Evolutionary conservation across 2,113 vertebrate genomes (phyloP), one percentile per base, ranked within the genome.

Genomic region (Genyomyrus donnyi): DNA sequence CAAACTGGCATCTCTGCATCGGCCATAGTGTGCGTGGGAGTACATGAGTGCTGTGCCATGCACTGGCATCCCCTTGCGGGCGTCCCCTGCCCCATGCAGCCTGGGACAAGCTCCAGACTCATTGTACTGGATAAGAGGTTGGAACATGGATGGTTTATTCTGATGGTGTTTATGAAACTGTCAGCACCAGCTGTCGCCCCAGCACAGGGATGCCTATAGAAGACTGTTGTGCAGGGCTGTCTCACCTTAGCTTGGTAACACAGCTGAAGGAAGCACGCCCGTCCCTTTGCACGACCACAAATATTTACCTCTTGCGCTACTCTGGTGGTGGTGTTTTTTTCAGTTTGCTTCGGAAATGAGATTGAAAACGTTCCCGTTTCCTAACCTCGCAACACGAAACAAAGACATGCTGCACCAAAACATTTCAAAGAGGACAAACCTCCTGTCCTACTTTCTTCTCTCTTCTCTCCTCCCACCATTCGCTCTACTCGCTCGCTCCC

Each of bases 291-390:
- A 21, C 21, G 24, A 45, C 49, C 53, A 19, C 49, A n/a, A 39
- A n/a, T 85, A 48, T 62, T 56, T 85, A 48, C 21, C 35, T 89
- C 90, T 92, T 11, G 3, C 92, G 91, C 94, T 92, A 92, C 92
- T 91, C 93, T 90, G 92, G 88, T 94, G 92, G 92, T 92, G 92
- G 92, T 93, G 93, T 91, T 92, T 94, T 88, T 89, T 92, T 93
- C 90, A 48, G 92, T 93, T 93, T 94, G 94, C 92, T 94, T 95
- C 95, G 94, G 94, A 95, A 93, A 94, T 93, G 91, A 92, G 93
- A 95, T 94, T 95, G 93, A 95, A 95, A 94, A 91, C 93, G 91
- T 89, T 91, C 90, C 83, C 77, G 85, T 89, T 85, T 46, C 39
- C 5, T 91, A 85, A 46, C 90, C 92, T 91, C 92, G 92, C 90